Evolutionary conservation across 2,888 invertebrate species (phyloP), one percentile per base, ranked within the genome.

Genomic region (Leptopterna dolabrata): DNA sequence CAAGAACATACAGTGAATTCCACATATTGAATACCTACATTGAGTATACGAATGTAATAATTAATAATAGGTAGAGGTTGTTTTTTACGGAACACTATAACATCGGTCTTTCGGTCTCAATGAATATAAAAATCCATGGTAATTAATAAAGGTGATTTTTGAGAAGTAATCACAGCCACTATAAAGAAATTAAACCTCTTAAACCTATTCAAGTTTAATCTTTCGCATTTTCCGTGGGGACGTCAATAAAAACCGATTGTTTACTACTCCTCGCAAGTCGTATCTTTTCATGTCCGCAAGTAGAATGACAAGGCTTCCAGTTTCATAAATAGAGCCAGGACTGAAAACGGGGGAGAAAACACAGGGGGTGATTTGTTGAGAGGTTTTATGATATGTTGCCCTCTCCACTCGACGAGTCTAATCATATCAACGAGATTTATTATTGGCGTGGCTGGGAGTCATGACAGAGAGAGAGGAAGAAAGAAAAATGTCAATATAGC

Each of bases 381-480:
- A 47, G 55, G 81, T 81, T 81, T 81, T 81, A 81, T 81, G 81
- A 81, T 81, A 81, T 81, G 81, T 81, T 30, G 51, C 55, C 55
- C 81, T 81, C 55, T 81, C 55, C 51, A 55, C 51, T 36, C 30
- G 81, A 81, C 81, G 51, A 55, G 81, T 45, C 81, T 81, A 81
- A 81, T 81, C 45, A 47, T 81, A 81, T 81, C 81, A 81, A 81
- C 81, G 51, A 81, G 81, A 81, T 81, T 81, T 81, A 81, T 55
- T 24, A 81, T 47, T 51, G 51, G 81, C 81, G 81, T 81, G 81
- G 30, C 55, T 1, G 78, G 24, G 19, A 19, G 41, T 78, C 78
- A 27, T 43, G 45, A 45, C 78, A 45, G 78, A 45, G 45, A 45
- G 45, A 24, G 24, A 78, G 16, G 45, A 78, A 27, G 45, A 41